Evolutionary conservation across 2,888 invertebrate genomes (phyloP).

Genomic region (Pseudanteris insignis): DNA sequence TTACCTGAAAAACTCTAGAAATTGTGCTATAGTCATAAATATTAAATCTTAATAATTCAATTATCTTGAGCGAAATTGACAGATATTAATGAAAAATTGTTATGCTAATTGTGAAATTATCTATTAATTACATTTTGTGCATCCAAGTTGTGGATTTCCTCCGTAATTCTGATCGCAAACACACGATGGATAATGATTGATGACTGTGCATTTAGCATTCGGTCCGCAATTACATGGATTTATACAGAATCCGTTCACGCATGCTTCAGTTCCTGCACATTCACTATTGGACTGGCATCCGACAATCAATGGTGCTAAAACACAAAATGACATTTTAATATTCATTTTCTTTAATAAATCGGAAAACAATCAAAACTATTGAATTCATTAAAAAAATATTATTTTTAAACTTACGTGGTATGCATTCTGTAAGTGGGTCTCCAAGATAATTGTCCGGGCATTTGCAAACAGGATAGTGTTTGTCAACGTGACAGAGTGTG

Average conservation of each 20-base stretch:
- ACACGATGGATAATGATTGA: constrained; percentile 87
- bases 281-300: constrained; percentile 84
- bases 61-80: too few species aligned
- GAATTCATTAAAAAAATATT: too few species aligned
- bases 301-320: constrained; percentile 70
- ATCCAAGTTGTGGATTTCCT: constrained; percentile 85
- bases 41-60: too few species aligned
- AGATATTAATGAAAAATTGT: too few species aligned
- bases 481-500: constrained; percentile 83
- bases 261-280: constrained; percentile 83
- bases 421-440: constrained; percentile 76
- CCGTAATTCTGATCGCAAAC: constrained; percentile 83
- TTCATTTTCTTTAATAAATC: too few species aligned
- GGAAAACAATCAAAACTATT: too few species aligned
- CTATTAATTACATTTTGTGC: constrained; percentile 73
- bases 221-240: constrained; percentile 87
- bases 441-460: constrained; percentile 84
- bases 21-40: too few species aligned
- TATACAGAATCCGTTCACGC: constrained; percentile 81
- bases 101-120: too few species aligned
- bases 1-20: too few species aligned
- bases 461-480: constrained; percentile 79
- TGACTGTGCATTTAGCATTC: constrained; percentile 83
- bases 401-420: constrained; percentile 77
- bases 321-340: too few species aligned